Base-by-base conservation (phyloP, 2,113 vertebrate genomes). In the Polyodon spathula region DNA sequence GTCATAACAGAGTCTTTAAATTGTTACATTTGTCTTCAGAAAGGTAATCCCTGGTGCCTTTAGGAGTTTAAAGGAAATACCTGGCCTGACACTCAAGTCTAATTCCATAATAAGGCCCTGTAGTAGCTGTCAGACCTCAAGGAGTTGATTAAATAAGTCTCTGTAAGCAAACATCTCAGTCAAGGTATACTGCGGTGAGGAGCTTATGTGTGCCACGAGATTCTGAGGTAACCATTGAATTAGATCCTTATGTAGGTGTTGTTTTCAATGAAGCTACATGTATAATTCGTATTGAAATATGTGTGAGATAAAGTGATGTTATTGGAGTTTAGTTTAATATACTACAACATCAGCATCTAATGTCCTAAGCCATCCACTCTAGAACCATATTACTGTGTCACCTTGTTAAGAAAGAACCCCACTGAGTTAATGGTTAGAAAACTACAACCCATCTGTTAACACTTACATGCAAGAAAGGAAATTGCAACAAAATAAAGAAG, bases 21-120 rank as follows among this genome's bases (percentile, higher is more conserved):
- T 8, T 50, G 39, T 39, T 59, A 40, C 8, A 37, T 54, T 65
- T 8, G 66, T 55, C 27, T 61, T 6, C 27, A 65, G 61, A 66
- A 68, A 39, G 50, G 59, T 70, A 78, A 65, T 56, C 62, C 16
- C 53, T 44, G 7, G 2, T 17, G 41, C 40, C 66, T 61, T 60
- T 54, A 50, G 11, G 39, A 38, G 72, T 10, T 76, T 68, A 58
- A 66, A 14, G 65, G 39, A 68, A 71, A 77, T 74, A 79, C 40
- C 62, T 84, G 51, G 37, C 12, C 79, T 73, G 63, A 65, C 58
- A 58, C 9, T 66, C 68, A 71, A 42, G 73, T 76, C 73, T 85
- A 83, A 79, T 76, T 73, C 57, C 44, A 61, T 84, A 77, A 76
- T 76, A 65, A 50, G 56, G 56, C 68, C 64, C 52, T 69, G 63